Evolutionary conservation across 1,140 invertebrate genomes (phyloP).

Genomic region (Dendrolimus kikuchii): DNA sequence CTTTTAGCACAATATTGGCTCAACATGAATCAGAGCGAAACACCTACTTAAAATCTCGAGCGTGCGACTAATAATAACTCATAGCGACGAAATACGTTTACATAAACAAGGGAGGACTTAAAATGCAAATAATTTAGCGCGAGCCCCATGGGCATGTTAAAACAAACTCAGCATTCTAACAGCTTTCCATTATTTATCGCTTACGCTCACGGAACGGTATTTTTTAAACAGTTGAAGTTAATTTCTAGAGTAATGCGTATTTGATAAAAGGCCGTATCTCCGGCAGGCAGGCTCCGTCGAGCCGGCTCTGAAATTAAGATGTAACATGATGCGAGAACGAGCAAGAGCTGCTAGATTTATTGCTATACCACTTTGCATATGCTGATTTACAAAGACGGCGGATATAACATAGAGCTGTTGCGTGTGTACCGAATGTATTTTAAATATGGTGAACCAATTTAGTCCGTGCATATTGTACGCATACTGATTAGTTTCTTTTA

Average conservation of each 20-base stretch:
- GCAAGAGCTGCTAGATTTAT: conserved; percentile 73
- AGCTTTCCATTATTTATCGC: conserved; percentile 52
- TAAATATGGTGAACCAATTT: conserved; percentile 21
- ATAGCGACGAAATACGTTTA: conserved; percentile 32
- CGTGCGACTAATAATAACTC: conserved; percentile 20
- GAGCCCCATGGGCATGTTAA: conserved; percentile 50
- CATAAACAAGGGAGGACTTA: conserved; percentile 44
- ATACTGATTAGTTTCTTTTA: conserved; percentile 6
- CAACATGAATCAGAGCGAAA: conserved; percentile 2
- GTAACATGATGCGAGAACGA: conserved; percentile 75
- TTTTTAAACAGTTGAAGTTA: conserved; percentile 54
- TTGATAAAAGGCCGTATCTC: conserved; percentile 70
- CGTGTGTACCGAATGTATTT: conserved; percentile 20
- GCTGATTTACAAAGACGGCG: conserved; percentile 72
- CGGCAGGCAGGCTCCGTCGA: conserved; percentile 59
- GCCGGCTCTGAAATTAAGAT: conserved; percentile 72
- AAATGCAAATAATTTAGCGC: conserved; percentile 49
- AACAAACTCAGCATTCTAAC: conserved; percentile 49
- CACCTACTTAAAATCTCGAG: conserved; percentile 19
- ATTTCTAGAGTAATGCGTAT: conserved; percentile 66
- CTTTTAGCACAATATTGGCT: too few relatives aligned
- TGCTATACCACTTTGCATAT: conserved; percentile 74
- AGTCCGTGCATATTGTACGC: conserved; percentile 6
- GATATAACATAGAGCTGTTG: conserved; percentile 33
- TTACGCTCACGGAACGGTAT: conserved; percentile 45